Evolutionary conservation across 2,797 vertebrate species (phyloP).

Genomic region (Coregonus suidteri): DNA sequence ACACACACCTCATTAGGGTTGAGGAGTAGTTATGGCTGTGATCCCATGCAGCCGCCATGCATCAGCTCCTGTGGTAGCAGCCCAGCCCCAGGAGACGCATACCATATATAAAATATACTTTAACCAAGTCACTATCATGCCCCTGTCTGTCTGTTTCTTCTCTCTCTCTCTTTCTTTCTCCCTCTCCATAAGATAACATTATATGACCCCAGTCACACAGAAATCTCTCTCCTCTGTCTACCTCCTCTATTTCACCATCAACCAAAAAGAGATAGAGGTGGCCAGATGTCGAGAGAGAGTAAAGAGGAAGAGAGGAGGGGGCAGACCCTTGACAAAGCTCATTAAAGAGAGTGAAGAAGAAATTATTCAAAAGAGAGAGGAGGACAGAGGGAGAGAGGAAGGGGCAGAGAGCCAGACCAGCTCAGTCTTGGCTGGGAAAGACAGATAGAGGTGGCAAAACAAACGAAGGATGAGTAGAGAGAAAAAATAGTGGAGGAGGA

Average conservation of each 20-base stretch:
- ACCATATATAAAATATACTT: conserved; percentile 64
- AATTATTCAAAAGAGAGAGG: conserved; percentile 12
- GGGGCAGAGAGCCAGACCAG: not conserved
- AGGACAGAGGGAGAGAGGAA: not conserved
- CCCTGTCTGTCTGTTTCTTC: conserved; percentile 23
- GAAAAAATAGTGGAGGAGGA: too few species aligned
- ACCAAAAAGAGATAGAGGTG: conserved; percentile 33
- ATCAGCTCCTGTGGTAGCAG: conserved; percentile 70
- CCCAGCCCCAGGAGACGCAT: conserved; percentile 72
- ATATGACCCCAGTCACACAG: not conserved
- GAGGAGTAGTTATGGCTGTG: conserved; percentile 82
- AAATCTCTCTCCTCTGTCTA: not conserved
- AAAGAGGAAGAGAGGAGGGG: conserved; percentile 31
- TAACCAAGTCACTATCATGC: conserved; percentile 74
- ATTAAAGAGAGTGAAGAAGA: conserved; percentile 31
- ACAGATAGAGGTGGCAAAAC: not conserved
- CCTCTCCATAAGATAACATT: not conserved
- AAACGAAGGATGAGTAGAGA: not conserved
- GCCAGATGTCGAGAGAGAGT: conserved; percentile 49
- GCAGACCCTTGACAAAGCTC: conserved; percentile 61
- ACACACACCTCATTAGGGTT: conserved; percentile 63
- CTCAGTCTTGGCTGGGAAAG: not conserved
- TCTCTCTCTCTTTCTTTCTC: not conserved
- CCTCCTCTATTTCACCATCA: not conserved
- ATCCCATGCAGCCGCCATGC: conserved; percentile 72